phyloP scores from a whole-genome alignment of 2,888 invertebrate genomes.

The Eupithecia subumbrata region DNA sequence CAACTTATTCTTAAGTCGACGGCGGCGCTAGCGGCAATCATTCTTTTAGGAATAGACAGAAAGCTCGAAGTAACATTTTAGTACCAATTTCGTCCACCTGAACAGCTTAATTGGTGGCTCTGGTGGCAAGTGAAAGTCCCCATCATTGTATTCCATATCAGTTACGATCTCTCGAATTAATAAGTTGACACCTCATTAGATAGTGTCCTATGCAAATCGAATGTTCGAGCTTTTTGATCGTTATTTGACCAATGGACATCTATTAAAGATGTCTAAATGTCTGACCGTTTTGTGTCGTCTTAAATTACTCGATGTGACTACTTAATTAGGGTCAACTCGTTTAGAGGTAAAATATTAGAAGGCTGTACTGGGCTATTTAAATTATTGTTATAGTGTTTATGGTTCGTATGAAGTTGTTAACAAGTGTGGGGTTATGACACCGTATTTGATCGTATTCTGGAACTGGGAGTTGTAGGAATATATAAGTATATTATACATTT shows the following conservation, averaged over 20 bases:
- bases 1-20: not conserved
- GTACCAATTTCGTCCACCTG: not conserved
- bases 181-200: constrained; percentile 80
- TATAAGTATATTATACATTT: not conserved
- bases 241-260: constrained; percentile 68
- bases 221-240: constrained; percentile 70
- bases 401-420: constrained; percentile 8
- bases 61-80: not conserved
- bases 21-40: not conserved
- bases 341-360: constrained; percentile 59
- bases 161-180: constrained; percentile 74
- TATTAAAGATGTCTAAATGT: constrained; percentile 65
- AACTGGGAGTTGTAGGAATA: constrained; percentile 2
- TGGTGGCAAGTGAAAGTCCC: constrained; percentile 55
- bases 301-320: constrained; percentile 56
- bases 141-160: constrained; percentile 64
- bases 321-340: constrained; percentile 76
- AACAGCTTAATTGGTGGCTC: not conserved
- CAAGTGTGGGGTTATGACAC: constrained; percentile 19
- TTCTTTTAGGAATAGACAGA: not conserved
- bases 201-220: constrained; percentile 75
- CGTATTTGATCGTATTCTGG: not conserved
- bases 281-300: constrained; percentile 12
- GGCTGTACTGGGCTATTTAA: constrained; percentile 52
- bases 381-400: constrained; percentile 50